phyloP scores from a whole-genome alignment of 2,797 vertebrate species.

The Anguilla obscura region DNA sequence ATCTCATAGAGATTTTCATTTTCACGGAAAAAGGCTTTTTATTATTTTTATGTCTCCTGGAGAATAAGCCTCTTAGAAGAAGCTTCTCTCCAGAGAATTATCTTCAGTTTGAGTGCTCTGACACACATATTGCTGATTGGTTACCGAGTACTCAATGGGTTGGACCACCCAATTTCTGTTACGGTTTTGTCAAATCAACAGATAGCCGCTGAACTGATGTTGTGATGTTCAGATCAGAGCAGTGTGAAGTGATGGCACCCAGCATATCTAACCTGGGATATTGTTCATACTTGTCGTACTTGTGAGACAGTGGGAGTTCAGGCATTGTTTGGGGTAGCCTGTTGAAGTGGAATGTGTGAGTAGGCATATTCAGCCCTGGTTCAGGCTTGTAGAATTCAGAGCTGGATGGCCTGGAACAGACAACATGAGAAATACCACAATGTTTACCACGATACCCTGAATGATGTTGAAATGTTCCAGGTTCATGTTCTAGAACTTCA shows the following conservation, averaged over 20 bases:
- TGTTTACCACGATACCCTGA: not conserved
- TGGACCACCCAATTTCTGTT: not conserved
- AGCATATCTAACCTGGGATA: not conserved
- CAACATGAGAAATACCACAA: not conserved
- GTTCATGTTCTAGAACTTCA: not conserved
- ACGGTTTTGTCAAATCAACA: not conserved
- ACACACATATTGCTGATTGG: not conserved
- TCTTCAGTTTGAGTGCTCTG: conserved; percentile 12
- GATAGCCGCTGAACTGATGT: not conserved
- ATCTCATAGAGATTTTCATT: conserved; percentile 1
- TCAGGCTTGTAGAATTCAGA: not conserved
- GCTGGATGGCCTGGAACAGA: not conserved
- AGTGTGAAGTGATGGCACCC: not conserved
- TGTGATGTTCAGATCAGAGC: not conserved
- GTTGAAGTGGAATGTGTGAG: not conserved
- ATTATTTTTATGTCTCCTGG: conserved; percentile 19
- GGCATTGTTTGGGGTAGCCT: not conserved
- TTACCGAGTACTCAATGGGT: not conserved
- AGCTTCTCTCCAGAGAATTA: not conserved
- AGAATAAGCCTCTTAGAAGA: conserved; percentile 20
- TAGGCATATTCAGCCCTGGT: not conserved
- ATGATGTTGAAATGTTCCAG: not conserved
- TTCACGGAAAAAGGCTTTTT: not conserved
- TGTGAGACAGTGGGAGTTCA: not conserved
- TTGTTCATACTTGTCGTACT: not conserved